phyloP scores from a whole-genome alignment of 2,797 vertebrate species.

The Gouania willdenowi region DNA sequence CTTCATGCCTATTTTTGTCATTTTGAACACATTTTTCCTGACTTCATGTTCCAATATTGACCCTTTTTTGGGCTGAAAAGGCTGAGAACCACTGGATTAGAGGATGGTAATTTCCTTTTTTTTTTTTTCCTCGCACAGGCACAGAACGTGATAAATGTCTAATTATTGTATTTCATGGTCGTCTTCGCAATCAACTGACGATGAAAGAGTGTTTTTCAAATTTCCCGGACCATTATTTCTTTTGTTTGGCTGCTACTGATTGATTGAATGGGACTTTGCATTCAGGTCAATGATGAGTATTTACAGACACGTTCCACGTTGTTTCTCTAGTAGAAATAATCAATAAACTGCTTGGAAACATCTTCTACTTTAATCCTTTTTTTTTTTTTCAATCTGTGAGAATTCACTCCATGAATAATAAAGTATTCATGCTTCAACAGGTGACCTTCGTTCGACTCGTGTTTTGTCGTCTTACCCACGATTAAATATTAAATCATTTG shows the following conservation, averaged over 20 bases:
- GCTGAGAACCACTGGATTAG: too few species aligned
- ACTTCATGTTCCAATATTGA: too few species aligned
- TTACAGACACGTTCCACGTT: not conserved
- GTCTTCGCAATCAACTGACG: constrained; percentile 18
- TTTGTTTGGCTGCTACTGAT: constrained; percentile 14
- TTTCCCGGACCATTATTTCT: constrained; percentile 32
- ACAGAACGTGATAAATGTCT: constrained; percentile 19
- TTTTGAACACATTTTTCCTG: too few species aligned
- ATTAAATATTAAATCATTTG: constrained; percentile 32
- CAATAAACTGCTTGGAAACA: too few species aligned
- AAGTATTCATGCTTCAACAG: constrained; percentile 23
- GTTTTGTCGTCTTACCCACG: constrained; percentile 10
- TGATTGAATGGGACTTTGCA: constrained; percentile 14
- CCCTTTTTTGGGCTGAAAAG: too few species aligned
- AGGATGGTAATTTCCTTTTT: not conserved
- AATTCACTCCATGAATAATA: constrained; percentile 23
- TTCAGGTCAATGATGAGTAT: too few species aligned
- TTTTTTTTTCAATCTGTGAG: too few species aligned
- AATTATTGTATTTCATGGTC: constrained; percentile 31
- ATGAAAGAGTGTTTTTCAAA: constrained; percentile 16
- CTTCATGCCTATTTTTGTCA: too few species aligned
- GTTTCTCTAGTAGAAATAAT: not conserved
- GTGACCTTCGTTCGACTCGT: constrained; percentile 30
- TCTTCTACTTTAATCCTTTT: too few species aligned
- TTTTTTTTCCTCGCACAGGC: not conserved